Evolutionary conservation across 2,888 invertebrate genomes (phyloP), one percentile per base, ranked within the genome.

Genomic region (Sympetrum striolatum): DNA sequence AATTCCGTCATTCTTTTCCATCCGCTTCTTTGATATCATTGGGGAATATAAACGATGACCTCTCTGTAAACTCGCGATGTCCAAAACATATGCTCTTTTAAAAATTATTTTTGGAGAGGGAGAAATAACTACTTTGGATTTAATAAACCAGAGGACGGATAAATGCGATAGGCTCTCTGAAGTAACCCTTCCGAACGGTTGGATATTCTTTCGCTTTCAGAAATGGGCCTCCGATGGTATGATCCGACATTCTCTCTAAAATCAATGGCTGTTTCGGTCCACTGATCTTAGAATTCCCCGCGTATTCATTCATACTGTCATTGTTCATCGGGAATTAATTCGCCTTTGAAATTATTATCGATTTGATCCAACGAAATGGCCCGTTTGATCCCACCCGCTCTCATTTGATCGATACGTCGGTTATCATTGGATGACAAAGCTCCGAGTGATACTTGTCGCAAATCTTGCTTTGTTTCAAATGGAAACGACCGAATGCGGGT

Each of bases 261-360:
- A 60, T 86, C 60, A 58, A 35, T 35, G 25, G n/a, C 81, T 81
- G 48, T 48, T 44, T 81, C 81, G 22, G 44, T 39, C 80, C 80
- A n/a, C 80, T 39, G 39, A 44, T 12, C 37, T 80, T 37, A 37
- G 39, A 80, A 80, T 37, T 82, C 82, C 58, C 86, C 60, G 64
- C 58, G 37, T 60, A 60, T 86, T 64, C 60, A 86, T 60, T 6
- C 64, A 39, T 58, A 37, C 22, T 60, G 60, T 86, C 86, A 86
- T 60, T 86, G 86, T 60, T 64, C 60, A 86, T 60, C 60, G 86
- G 60, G 60, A 86, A 86, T 86, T 86, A 86, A 86, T 60, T 60
- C 60, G 60, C 86, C 86, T 86, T 86, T 86, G 86, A 86, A 86
- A 60, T 86, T 86, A 86, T 86, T 86, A 86, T 86, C 86, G 64